These are phyloP conservation scores for Anthoscopus minutus DNA, from an alignment of 2,113 vertebrate genomes.

Conservation along the genomic window DNA sequence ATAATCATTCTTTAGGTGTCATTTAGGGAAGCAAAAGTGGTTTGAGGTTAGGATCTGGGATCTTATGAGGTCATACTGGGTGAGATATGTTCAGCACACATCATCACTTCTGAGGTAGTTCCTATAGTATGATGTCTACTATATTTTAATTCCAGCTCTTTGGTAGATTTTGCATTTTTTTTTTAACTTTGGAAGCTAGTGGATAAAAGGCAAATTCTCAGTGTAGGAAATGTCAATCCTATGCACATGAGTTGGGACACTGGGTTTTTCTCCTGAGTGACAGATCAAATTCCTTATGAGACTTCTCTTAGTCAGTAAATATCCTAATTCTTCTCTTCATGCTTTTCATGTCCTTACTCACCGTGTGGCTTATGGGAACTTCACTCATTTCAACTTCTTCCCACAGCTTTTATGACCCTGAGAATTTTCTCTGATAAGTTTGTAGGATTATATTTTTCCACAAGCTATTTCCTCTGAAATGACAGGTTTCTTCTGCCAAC, in stretches of 20 bases:
- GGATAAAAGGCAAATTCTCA: not conserved
- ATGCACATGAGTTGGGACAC: not conserved
- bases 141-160: not conserved
- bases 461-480: slow-evolving; percentile 14
- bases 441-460: slow-evolving; percentile 44
- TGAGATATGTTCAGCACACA: not conserved
- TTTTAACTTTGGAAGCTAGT: not conserved
- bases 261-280: slow-evolving; percentile 14
- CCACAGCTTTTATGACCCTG: not conserved
- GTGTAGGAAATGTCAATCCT: not conserved
- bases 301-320: not conserved
- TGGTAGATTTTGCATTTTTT: not conserved
- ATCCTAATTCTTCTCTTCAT: not conserved
- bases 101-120: not conserved
- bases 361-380: not conserved
- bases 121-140: not conserved
- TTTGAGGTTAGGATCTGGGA: not conserved
- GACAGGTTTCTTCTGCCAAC: slow-evolving; percentile 6
- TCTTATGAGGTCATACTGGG: not conserved
- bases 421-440: slow-evolving; percentile 35
- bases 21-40: not conserved
- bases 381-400: slow-evolving; percentile 22
- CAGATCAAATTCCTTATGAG: not conserved
- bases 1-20: not conserved
- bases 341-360: not conserved